Evolutionary conservation across 2,113 vertebrate species (phyloP), one percentile per base, ranked within the genome.

Genomic region (Taxidea taxus): DNA sequence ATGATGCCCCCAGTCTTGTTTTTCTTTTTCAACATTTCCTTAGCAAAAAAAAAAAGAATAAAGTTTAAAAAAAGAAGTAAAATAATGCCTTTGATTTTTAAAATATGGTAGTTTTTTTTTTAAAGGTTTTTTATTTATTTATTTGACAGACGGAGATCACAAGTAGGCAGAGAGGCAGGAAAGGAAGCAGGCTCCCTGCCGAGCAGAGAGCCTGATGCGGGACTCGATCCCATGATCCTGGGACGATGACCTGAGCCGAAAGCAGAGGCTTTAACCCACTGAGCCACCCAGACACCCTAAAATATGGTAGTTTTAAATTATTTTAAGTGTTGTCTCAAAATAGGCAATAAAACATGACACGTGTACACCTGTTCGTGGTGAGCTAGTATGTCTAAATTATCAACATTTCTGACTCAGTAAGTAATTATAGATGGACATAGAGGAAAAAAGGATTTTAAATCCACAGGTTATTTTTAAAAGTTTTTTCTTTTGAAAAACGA

Each of bases 311-410:
- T 23, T 90, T 84, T 62, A 77, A 54, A 91, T 91, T 91, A 89
- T 95, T 68, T 96, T 68, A 90, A 74, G 83, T 49, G 3, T 44
- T 64, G 37, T 90, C 56, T 77, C 84, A 92, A 95, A 92, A 87
- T 74, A 87, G 49, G 8, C 42, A 64, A 68, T 91, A 37, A 87
- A 92, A 91, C 31, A 42, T 68, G 23, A 51, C 25, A 27, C 4
- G 75, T 9, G 23, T 21, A 42, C 0, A 47, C 18, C 51, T 81
- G 75, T 68, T 85, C 13, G 15, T 54, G 56, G 49, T 51, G n/a
- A 94, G 7, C 72, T 72, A 56, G 34, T 51, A 15, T 95, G 47
- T 82, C 62, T 86, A 78, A 82, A 91, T 86, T 86, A 86, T 44
- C 8, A 86, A 86, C 51, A 95, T 49, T 93, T 94, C 75, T 88